phyloP scores from a whole-genome alignment of 2,797 vertebrate genomes.

The Danio aesculapii region DNA sequence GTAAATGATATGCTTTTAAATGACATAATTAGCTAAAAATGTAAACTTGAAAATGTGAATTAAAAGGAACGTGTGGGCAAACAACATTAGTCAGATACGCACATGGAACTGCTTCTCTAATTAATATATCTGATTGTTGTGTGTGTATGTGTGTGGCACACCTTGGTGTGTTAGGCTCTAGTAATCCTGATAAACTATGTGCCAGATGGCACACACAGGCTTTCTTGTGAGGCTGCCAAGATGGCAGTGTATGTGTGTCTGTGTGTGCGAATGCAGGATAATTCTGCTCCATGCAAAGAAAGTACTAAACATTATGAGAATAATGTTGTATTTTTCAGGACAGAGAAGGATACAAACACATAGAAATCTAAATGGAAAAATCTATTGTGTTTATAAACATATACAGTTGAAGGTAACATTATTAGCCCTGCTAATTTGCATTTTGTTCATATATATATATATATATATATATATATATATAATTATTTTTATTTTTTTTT shows the following conservation, averaged over 20 bases:
- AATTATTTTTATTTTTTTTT: too few relatives aligned
- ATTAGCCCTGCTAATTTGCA: too few relatives aligned
- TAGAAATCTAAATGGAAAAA: neutral
- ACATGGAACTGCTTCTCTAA: neutral
- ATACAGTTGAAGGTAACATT: too few relatives aligned
- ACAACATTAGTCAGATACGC: constrained; percentile 3
- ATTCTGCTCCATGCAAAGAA: constrained; percentile 23
- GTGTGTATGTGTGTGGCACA: constrained; percentile 23
- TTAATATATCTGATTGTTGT: constrained; percentile 7
- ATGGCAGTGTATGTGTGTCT: constrained; percentile 14
- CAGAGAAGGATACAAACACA: neutral
- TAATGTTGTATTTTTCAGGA: neutral
- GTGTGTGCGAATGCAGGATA: constrained; percentile 1
- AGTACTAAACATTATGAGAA: constrained; percentile 1
- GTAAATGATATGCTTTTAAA: neutral
- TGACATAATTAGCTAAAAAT: neutral
- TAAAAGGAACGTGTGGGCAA: constrained; percentile 5
- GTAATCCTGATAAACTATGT: constrained; percentile 53
- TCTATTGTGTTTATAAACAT: too few relatives aligned
- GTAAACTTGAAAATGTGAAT: too few relatives aligned
- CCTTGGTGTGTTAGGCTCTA: constrained; percentile 32
- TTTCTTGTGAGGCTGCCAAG: constrained; percentile 59
- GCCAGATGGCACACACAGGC: constrained; percentile 72
- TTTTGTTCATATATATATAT: too few relatives aligned
- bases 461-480: too few relatives aligned